phyloP scores from a whole-genome alignment of 2,888 invertebrate species.

The Drosophila conformis region DNA sequence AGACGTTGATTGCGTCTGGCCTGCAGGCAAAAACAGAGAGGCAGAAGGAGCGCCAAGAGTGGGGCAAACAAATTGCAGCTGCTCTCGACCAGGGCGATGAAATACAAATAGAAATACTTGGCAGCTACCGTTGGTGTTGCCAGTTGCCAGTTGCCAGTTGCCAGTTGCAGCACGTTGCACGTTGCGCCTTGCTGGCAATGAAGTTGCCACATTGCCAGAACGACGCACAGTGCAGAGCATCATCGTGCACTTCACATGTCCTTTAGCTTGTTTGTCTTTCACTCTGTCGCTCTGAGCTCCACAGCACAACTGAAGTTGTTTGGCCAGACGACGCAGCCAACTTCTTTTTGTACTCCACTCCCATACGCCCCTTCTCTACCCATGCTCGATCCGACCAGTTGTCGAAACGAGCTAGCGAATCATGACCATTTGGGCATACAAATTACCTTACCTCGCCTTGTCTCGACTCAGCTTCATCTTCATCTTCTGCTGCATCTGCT shows the following conservation, averaged over 20 bases:
- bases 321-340: conserved; percentile 62
- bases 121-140: conserved; percentile 68
- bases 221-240: conserved; percentile 8
- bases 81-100: conserved; percentile 74
- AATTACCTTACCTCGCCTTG: conserved; percentile 63
- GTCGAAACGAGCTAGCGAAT: conserved; percentile 62
- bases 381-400: conserved; percentile 16
- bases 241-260: conserved; percentile 75
- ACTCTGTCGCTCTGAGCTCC: conserved; percentile 65
- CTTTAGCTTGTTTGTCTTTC: conserved; percentile 80
- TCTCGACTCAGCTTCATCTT: conserved; percentile 7
- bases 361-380: not conserved
- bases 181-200: conserved; percentile 47
- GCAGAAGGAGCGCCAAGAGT: conserved; percentile 11
- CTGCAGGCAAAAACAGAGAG: conserved; percentile 57
- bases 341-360: conserved; percentile 21
- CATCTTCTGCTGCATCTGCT: conserved; percentile 20
- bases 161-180: conserved; percentile 3
- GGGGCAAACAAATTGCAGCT: conserved; percentile 77
- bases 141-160: conserved; percentile 57
- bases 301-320: conserved; percentile 62
- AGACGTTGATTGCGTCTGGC: conserved; percentile 65
- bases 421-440: conserved; percentile 76
- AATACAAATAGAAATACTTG: conserved; percentile 81
- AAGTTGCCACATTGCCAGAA: conserved; percentile 62